Evolutionary conservation across 1,140 invertebrate species (phyloP), one percentile per base, ranked within the genome.

Genomic region (Zaprionus africanus): DNA sequence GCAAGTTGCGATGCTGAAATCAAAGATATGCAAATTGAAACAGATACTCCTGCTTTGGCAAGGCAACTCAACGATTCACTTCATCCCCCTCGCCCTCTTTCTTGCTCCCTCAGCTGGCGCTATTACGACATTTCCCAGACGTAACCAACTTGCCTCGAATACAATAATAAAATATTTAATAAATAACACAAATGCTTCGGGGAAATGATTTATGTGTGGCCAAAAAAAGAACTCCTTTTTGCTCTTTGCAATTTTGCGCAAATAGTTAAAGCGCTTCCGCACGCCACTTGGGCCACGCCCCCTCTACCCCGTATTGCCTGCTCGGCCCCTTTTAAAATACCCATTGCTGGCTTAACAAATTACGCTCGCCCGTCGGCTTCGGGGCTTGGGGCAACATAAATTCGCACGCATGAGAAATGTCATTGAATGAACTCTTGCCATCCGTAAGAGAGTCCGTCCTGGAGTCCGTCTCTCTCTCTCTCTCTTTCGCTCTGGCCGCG

Each of bases 21-120:
- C 85, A 90, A 90, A 90, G 85, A 90, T 90, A 90, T 90, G 85
- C 85, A 90, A 90, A 90, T 90, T 90, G 85, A 90, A 90, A 90
- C 86, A 90, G 85, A 90, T 90, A 90, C 61, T 88, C 70, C 75
- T 76, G 53, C 53, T 54, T 46, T 36, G 26, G 53, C 66, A 46
- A 57, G 56, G 56, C 36, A 58, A 67, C 62, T 57, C 58, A 70
- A 19, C 43, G 13, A 22, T n/a, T 43, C 24, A 1, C 38, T 36
- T 7, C 22, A 12, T 5, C n/a, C 6, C 5, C n/a, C 49, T 15
- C 1, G 3, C 22, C 31, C 28, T 26, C 46, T 49, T 4, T 26
- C 5, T 63, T 11, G 26, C 12, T 31, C 5, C 38, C 49, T 46
- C 78, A 76, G 61, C 57, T 75, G 82, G 78, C 78, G 60, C 78